Percentiles rank a stretch among this genome's conserved stretches.
Evolutionary conservation across 2,888 invertebrate genomes (phyloP).

Genomic region (Liposcelis brunnea): DNA sequence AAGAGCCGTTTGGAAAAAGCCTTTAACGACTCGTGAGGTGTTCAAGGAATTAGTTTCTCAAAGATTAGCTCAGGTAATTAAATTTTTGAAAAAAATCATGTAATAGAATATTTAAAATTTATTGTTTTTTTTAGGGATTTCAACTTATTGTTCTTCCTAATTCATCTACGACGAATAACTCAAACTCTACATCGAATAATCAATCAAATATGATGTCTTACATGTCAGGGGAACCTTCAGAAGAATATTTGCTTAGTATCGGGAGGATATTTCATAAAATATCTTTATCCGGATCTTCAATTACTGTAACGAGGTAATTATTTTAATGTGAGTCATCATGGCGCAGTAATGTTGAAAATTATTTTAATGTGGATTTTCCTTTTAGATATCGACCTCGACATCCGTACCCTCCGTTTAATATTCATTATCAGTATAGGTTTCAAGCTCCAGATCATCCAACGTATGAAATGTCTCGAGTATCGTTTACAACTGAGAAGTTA

Average conservation of each 20-base stretch:
- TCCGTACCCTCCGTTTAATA: slow-evolving; percentile 83
- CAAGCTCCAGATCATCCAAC: slow-evolving; percentile 82
- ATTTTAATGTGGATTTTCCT: too few relatives aligned
- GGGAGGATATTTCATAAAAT: slow-evolving; percentile 91
- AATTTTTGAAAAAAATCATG: not conserved
- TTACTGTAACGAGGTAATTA: slow-evolving; percentile 74
- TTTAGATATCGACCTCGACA: slow-evolving; percentile 30
- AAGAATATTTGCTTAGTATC: slow-evolving; percentile 76
- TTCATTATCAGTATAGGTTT: slow-evolving; percentile 81
- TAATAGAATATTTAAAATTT: not conserved
- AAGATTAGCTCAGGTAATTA: slow-evolving; percentile 64
- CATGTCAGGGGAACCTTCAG: slow-evolving; percentile 30
- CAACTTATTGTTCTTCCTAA: slow-evolving; percentile 53
- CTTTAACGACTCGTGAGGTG: slow-evolving; percentile 69
- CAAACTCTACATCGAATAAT: slow-evolving; percentile 23
- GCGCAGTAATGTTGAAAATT: slow-evolving; percentile 9
- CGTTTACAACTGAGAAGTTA: slow-evolving; percentile 83
- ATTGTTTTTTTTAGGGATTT: slow-evolving; percentile 44
- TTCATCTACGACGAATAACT: slow-evolving; percentile 25
- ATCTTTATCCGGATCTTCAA: slow-evolving; percentile 68
- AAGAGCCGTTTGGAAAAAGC: slow-evolving; percentile 65
- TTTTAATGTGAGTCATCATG: slow-evolving; percentile 7
- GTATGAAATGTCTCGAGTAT: slow-evolving; percentile 87
- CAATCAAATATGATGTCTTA: slow-evolving; percentile 22
- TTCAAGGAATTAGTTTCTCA: slow-evolving; percentile 93